These are phyloP conservation scores for Plutomurus gul DNA, from an alignment of 1,140 invertebrate genomes.

Conservation along the genomic window DNA sequence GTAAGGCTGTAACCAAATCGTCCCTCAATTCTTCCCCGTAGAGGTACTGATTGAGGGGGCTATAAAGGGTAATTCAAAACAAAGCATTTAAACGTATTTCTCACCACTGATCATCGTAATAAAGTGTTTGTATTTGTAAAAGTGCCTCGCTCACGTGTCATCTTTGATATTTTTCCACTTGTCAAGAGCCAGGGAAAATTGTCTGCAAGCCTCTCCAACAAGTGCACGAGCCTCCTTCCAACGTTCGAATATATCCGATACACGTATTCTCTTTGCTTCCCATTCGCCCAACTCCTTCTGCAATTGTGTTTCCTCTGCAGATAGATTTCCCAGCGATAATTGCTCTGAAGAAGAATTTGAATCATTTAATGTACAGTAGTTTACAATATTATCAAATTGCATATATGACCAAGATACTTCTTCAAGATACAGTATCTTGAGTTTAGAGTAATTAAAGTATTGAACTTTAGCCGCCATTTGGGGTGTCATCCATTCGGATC, in stretches of 20 bases:
- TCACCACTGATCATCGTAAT: not conserved
- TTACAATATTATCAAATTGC: not conserved
- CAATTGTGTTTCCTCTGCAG: conserved; percentile 10
- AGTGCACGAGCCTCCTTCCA: conserved; percentile 46
- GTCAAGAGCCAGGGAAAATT: conserved; percentile 37
- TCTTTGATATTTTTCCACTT: conserved; percentile 44
- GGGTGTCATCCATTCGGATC: too few species aligned
- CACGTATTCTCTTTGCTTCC: conserved; percentile 40
- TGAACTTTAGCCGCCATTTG: too few species aligned
- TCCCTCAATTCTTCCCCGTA: conserved; percentile 50
- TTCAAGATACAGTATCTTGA: too few species aligned
- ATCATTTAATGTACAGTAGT: not conserved
- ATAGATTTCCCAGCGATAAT: not conserved
- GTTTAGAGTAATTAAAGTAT: too few species aligned
- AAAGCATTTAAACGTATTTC: not conserved
- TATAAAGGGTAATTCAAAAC: not conserved
- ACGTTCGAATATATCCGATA: conserved; percentile 47
- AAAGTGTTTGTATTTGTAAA: not conserved
- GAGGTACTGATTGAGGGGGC: conserved; percentile 19
- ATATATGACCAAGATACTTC: not conserved
- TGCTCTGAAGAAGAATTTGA: not conserved
- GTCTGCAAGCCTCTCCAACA: conserved; percentile 38
- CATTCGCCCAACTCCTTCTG: conserved; percentile 34
- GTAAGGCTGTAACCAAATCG: conserved; percentile 46
- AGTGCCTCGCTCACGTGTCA: conserved; percentile 30